Base-by-base conservation (phyloP, 2,113 vertebrate species). In the Platanista minor region DNA sequence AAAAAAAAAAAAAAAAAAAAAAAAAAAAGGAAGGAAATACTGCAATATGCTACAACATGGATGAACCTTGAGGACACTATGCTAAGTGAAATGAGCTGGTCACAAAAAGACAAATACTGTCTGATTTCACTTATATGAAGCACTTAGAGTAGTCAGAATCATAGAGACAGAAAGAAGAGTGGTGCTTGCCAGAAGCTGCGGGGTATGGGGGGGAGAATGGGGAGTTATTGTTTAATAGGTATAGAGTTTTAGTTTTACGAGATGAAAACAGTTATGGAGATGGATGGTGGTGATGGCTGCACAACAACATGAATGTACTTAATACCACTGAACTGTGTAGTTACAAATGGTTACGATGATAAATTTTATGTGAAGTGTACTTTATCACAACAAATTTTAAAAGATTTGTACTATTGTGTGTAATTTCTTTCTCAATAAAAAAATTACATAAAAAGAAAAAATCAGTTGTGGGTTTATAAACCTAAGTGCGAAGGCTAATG, bases 381-480 rank as follows among this genome's bases (percentile, higher is more conserved):
- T 85, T 75, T 75, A n/a, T 41, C 18, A 66, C 29, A 77, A 54
- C 39, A 74, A 64, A 64, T 25, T 25, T 33, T 13, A 75, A 85
- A 85, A 54, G 36, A 43, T 54, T 52, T 27, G n/a, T 0, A 2
- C 4, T 36, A 13, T 41, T 72, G 13, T 33, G 41, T 27, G 33
- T 31, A 54, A 64, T 64, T 75, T 77, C n/a, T 49, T 92, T 77
- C 81, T 66, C 33, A 84, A 84, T 62, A 49, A 33, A 62, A 62
- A 87, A 72, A 61, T 39, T n/a, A 11, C 9, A 9, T 41, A 20
- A 85, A 85, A 41, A 64, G 81, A 85, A 92, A 90, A 92, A 52
- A 6, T 17, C 36, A 43, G 49, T 57, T 57, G 43, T 59, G 64
- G 69, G n/a, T 75, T 85, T 77, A 75, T 52, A 77, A 64, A 85